phyloP scores from a whole-genome alignment of 2,797 vertebrate species.

The Propithecus deckenii region DNA sequence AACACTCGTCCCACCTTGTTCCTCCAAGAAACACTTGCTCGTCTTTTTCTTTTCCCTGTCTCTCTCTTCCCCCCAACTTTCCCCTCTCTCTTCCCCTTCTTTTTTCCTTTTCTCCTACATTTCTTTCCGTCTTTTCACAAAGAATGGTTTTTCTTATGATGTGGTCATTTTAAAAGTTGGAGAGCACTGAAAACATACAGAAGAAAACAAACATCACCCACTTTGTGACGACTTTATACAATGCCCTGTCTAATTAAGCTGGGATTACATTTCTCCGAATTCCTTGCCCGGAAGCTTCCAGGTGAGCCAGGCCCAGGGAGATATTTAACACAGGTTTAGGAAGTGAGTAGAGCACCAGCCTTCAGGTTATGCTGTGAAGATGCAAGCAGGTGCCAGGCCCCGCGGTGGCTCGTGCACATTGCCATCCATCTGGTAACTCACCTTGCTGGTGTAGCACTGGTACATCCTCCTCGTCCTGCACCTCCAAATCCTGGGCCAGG shows the following conservation, averaged over 20 bases:
- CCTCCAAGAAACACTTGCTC: not conserved
- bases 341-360: not conserved
- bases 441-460: not conserved
- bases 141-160: not conserved
- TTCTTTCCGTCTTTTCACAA: not conserved
- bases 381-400: not conserved
- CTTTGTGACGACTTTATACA: not conserved
- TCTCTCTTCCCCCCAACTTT: not conserved
- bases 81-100: not conserved
- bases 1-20: not conserved
- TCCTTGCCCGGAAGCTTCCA: not conserved
- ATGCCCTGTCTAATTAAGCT: not conserved
- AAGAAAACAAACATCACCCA: not conserved
- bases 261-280: not conserved
- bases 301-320: not conserved
- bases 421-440: too few relatives aligned
- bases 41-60: not conserved
- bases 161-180: not conserved
- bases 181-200: not conserved
- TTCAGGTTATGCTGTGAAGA: not conserved
- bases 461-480: not conserved
- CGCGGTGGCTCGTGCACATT: too few relatives aligned
- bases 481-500: not conserved
- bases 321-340: rapidly evolving
- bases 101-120: not conserved